A percentile compares a stretch with the other conserved stretches of the same genome.
Conservation (phyloP, 53 echinoderm and acorn worm species). For the Astropecten irregularis region DNA sequence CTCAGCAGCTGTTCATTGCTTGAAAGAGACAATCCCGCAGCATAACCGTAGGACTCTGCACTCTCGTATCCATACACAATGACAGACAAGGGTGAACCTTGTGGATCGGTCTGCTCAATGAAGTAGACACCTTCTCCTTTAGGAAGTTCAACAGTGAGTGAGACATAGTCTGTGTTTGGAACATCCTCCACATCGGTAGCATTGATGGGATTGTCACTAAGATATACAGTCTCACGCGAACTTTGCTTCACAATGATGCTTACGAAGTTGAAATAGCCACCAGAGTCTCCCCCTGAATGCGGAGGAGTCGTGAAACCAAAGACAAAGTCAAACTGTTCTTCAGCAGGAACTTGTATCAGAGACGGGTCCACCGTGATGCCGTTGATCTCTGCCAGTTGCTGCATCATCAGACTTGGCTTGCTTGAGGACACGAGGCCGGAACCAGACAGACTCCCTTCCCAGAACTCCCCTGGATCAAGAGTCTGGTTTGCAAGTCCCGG, state of each 20-base stretch:
- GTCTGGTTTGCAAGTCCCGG: too few species aligned
- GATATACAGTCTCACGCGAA: slow-evolving; percentile 16
- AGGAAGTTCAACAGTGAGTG: slow-evolving; percentile 56
- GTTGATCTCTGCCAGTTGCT: too few species aligned
- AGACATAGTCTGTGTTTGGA: slow-evolving; percentile 33
- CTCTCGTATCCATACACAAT: slow-evolving; percentile 71
- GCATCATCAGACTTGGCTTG: too few species aligned
- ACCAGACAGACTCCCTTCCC: too few species aligned
- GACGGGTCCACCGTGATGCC: too few species aligned
- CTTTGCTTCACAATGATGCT: slow-evolving; percentile 42
- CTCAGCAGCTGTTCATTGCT: slow-evolving; percentile 48
- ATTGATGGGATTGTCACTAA: slow-evolving; percentile 46
- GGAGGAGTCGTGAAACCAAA: slow-evolving; percentile 74
- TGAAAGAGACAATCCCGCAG: slow-evolving; percentile 68
- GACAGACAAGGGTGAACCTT: slow-evolving; percentile 58
- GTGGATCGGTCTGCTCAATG: slow-evolving; percentile 53
- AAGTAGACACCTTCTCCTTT: slow-evolving; percentile 72
- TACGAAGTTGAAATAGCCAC: slow-evolving; percentile 63
- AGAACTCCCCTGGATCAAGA: too few species aligned
- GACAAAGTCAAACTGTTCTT: slow-evolving; percentile 56
- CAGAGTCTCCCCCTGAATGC: slow-evolving; percentile 45
- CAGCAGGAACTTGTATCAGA: too few species aligned
- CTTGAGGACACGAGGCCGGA: too few species aligned
- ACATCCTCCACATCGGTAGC: slow-evolving; percentile 3
- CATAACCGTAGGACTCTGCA: slow-evolving; percentile 67